Base-by-base conservation (phyloP, 1,140 invertebrate genomes). In the Globodera rostochiensis region DNA sequence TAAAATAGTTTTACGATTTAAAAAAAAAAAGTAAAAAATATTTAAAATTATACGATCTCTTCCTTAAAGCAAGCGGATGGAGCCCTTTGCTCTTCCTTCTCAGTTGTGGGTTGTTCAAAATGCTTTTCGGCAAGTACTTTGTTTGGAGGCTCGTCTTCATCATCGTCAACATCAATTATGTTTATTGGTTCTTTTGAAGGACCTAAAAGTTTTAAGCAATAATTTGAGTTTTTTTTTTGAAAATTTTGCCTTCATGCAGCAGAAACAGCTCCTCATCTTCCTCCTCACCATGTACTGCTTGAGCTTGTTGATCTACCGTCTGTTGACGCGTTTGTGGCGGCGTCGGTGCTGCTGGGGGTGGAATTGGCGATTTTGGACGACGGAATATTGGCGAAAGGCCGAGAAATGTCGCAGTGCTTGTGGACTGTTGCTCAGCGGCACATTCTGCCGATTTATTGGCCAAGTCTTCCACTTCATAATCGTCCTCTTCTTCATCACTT, bases 321-420 rank as follows among this genome's bases (percentile, higher is more conserved):
- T 71, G 13, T 78, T 45, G 66, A 4, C 64, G 64, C 11, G 9
- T 36, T 21, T 78, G 77, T 69, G 77, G 77, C 19, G 77, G 77
- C 1, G 77, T 78, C 36, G 77, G 64, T 46, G 77, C 77, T 36
- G 70, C 70, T 7, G 77, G 77, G 0, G 77, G 77, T n/a, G 77
- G 77, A 70, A 78, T 66, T 47, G 77, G 77, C 25, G 77, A 78
- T 70, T 70, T 78, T 45, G 77, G 77, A 50, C 77, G 66, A n/a
- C 64, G 53, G 4, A 53, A 70, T 36, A 70, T 78, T 78, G 64
- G 45, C 70, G 53, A 64, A 70, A 70, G 47, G 53, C 66, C 66
- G 15, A 76, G 74, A 78, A 78, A 70, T 36, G 77, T 71, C 9
- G 77, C 25, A 8, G 60, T 36, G 47, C 76, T 7, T 36, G 45